Base-by-base conservation (phyloP, 2,888 invertebrate species). In the Trichopria drosophilae region DNA sequence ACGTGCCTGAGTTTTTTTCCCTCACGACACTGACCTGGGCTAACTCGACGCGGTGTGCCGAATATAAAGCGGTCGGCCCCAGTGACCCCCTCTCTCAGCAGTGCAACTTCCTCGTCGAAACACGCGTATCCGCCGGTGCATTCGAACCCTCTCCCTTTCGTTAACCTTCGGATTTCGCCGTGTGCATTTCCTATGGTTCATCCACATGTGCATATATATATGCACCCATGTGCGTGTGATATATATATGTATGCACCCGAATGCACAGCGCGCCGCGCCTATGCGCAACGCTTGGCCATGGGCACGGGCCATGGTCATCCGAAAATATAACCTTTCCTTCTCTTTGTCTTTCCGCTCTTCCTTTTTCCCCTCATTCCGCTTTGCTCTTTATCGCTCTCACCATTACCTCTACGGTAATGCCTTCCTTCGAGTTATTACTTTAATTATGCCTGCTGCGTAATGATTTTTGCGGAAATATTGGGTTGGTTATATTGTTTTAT, bases 11-110 rank as follows among this genome's bases (percentile, higher is more conserved):
- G 58, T 53, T n/a, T n/a, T n/a, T n/a, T n/a, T n/a, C n/a, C n/a
- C n/a, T n/a, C n/a, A n/a, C n/a, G n/a, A n/a, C n/a, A 70, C 72
- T 73, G 72, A 73, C 73, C 73, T 72, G 68, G 70, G 72, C 67
- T 69, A 73, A 73, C 69, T 64, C 55, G 65, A 58, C 54, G 65
- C 59, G 62, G 64, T 61, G 67, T 67, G 68, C 67, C 68, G 70
- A 71, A 72, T 72, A 69, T 69, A 71, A 71, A 73, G 62, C 69
- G 67, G 65, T 50, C 60, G 64, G 65, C 62, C 60, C 66, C 66
- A 64, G 62, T 63, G 66, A 65, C 62, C 66, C 65, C 61, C 66
- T 63, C 65, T 62, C 53, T 23, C 43, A 39, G 40, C 49, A n/a
- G n/a, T n/a, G n/a, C n/a, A 43, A 24, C 49, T 45, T 40, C 43